Base-by-base conservation (phyloP, 2,797 vertebrate genomes). In the Myripristis murdjan region DNA sequence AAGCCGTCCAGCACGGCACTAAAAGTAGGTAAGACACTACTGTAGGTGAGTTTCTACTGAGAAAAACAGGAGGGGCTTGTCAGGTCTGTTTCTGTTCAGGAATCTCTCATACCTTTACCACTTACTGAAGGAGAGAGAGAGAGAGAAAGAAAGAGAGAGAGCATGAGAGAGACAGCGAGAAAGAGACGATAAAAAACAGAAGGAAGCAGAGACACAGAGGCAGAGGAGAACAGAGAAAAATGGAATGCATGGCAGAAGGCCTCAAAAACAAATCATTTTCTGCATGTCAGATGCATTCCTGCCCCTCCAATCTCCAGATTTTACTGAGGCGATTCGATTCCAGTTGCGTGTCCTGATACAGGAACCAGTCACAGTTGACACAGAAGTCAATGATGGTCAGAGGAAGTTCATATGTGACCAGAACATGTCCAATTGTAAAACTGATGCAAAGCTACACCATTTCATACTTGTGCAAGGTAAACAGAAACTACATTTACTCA, bases 201-300 rank as follows among this genome's bases (percentile, higher is more conserved):
- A 6, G 6, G 26, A 52, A 15, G 28, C 53, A 46, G 64, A 70
- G 56, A 47, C n/a, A n/a, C n/a, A 16, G 47, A 61, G 23, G 44
- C 44, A 41, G 41, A 70, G 55, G 75, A 24, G 56, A 53, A 52
- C 53, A 39, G 15, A 33, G n/a, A 41, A 60, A 65, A 12, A 23
- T 20, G 55, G 54, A 85, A 83, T 74, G 54, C 67, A 71, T n/a
- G 14, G 46, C 41, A 73, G 58, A 75, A 72, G 73, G n/a, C 28
- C 43, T 70, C 72, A 26, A 52, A 82, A 44, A 72, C 37, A 52
- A 72, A 82, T 73, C 31, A 63, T 24, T 11, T 51, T 68, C 47
- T 37, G 58, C 76, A 73, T 76, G 65, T 73, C 48, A 69, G 46
- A 74, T 70, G 66, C 75, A 70, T 83, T 86, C 57, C 78, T 68